Evolutionary conservation across 2,113 vertebrate genomes (phyloP), one percentile per base, ranked within the genome.

Genomic region (Xiphophorus couchianus): DNA sequence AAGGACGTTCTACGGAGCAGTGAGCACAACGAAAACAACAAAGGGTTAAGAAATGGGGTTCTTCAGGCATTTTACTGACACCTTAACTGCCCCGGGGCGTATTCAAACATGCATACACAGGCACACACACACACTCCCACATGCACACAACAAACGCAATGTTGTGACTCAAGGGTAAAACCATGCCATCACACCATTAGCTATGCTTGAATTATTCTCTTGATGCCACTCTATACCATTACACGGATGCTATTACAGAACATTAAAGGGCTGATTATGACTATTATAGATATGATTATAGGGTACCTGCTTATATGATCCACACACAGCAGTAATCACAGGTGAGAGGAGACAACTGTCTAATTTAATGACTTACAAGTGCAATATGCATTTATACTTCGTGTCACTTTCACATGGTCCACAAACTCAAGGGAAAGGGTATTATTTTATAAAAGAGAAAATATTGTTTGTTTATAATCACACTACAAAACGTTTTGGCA

Each of bases 31-130:
- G 65, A 81, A 63, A 76, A 76, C 77, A 84, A 72, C 71, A 89
- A 85, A 95, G 94, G 93, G 92, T 91, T 95, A 96, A 96, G 93
- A 89, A 87, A 88, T 84, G 83, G 82, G 87, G 83, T 84, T 91
- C 89, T 88, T 90, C 86, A 88, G 82, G 87, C 87, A 82, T 89
- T 93, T 92, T 89, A 91, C 86, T 81, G 82, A 90, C 87, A 87
- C 84, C 78, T 85, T 89, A 88, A 91, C 89, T 84, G 84, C 88
- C 74, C 81, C 71, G 15, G 82, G 73, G 86, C 76, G 66, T 86
- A 78, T 92, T 90, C 88, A 85, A 76, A 84, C 84, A 89, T 80
- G 75, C 86, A 81, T 76, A 86, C 84, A 85, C 81, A 77, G 37
- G 58, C 81, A 73, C 74, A 66, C 22, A 12, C 77, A 75, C 72